Conservation (phyloP, 2,888 invertebrate species). For the Taenaris catops region DNA sequence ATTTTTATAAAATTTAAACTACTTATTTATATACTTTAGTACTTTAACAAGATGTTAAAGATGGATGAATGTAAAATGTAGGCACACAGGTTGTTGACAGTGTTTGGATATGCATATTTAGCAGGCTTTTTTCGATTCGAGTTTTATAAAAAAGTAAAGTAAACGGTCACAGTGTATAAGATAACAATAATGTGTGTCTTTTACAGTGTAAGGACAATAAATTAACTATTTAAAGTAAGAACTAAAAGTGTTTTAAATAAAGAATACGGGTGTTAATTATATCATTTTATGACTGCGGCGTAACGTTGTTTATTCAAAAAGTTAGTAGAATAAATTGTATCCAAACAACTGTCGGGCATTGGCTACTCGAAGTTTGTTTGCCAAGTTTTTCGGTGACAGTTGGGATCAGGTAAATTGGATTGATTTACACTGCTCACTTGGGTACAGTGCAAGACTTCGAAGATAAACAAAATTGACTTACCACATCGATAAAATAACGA, state of each 20-base stretch:
- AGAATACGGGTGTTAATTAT: conserved; percentile 18
- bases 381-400: conserved; percentile 21
- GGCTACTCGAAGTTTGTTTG: conserved; percentile 16
- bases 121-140: conserved; percentile 19
- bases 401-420: conserved; percentile 18
- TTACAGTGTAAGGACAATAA: conserved; percentile 1
- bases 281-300: conserved; percentile 14
- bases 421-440: conserved; percentile 15
- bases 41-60: background rate
- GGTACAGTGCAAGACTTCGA: conserved; percentile 1
- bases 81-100: conserved; percentile 19
- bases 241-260: conserved; percentile 5
- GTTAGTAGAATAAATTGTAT: conserved; percentile 16
- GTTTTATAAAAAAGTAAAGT: conserved; percentile 15
- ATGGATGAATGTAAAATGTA: no score
- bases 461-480: conserved; percentile 23
- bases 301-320: conserved; percentile 18
- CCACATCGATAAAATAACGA: conserved; percentile 22
- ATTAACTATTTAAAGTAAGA: conserved; percentile 4
- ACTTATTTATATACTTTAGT: no score
- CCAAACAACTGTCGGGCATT: conserved; percentile 21
- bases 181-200: background rate
- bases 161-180: conserved; percentile 2
- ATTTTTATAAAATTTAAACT: no score
- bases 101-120: conserved; percentile 14